Base-by-base conservation (phyloP, 2,113 vertebrate genomes). In the Boleophthalmus pectinirostris region DNA sequence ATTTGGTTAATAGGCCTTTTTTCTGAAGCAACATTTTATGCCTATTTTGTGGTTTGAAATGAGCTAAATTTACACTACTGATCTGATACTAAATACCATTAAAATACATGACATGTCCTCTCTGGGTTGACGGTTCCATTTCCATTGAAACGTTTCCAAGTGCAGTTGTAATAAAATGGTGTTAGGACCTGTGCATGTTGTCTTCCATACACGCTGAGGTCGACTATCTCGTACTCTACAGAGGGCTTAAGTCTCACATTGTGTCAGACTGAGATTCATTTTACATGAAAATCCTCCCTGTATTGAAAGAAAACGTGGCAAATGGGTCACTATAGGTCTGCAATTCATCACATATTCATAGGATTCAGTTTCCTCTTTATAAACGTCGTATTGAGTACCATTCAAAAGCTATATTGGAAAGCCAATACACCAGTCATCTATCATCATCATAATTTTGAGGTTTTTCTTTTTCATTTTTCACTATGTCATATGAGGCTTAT, bases 251-350 rank as follows among this genome's bases (percentile, higher is more conserved):
- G 56, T 58, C 56, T 14, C 56, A 58, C 23, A 24, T 58, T 58
- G 56, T 58, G 56, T 58, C 56, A 58, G 23, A 58, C 23, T 58
- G 56, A 58, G 6, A 24, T 58, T 21, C 24, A 58, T 58, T 58
- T 58, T 58, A 58, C 56, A 58, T 58, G 56, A 58, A 58, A 58
- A 58, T 58, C 56, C 56, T 25, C 11, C 20, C 23, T 12, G 56
- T 25, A 24, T 11, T 25, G 23, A 1, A 11, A 14, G 21, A 24
- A 25, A 58, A 58, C 10, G 1, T 25, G 56, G 56, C 56, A 25
- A 58, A 58, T 58, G 21, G 56, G 56, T 24, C 25, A 64, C 61
- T 35, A 38, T 61, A 15, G 2, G 23, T 16, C 25, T 64, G 33
- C 18, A n/a, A 35, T 9, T 4, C 60, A 35, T 54, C 51, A 54